Evolutionary conservation across 2,113 vertebrate species (phyloP).

Genomic region (Lates calcarifer): DNA sequence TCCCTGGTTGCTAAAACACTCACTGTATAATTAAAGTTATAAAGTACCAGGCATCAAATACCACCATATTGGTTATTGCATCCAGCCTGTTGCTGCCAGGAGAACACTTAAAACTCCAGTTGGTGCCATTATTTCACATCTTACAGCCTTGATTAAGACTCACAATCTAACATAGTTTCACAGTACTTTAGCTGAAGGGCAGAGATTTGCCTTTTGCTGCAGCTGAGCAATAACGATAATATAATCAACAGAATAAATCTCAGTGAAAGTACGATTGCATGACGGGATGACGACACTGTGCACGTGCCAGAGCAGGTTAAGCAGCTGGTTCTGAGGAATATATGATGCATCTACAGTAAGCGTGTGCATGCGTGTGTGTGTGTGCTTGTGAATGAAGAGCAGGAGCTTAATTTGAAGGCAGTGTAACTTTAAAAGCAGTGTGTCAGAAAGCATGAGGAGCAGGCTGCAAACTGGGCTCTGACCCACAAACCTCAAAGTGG

Average conservation of each 20-base stretch:
- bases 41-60: neutral
- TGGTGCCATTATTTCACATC: constrained; percentile 10
- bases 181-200: constrained; percentile 9
- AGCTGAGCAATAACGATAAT: neutral
- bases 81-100: constrained; percentile 1
- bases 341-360: neutral
- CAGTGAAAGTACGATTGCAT: neutral
- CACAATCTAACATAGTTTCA: neutral
- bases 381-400: neutral
- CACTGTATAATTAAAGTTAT: constrained; percentile 24
- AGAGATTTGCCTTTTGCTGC: neutral
- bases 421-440: neutral
- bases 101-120: constrained; percentile 12
- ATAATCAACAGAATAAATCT: neutral
- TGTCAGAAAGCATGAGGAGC: constrained; percentile 20
- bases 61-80: neutral
- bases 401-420: neutral
- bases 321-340: neutral
- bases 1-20: neutral
- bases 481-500: constrained; percentile 44
- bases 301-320: neutral
- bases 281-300: neutral
- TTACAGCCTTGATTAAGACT: constrained; percentile 7
- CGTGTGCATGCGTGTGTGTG: neutral
- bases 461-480: constrained; percentile 30